Percentiles rank a stretch among this genome's conserved stretches.
Conservation (phyloP, 2,888 invertebrate species). For the Pycnomerus fuliginosus region DNA sequence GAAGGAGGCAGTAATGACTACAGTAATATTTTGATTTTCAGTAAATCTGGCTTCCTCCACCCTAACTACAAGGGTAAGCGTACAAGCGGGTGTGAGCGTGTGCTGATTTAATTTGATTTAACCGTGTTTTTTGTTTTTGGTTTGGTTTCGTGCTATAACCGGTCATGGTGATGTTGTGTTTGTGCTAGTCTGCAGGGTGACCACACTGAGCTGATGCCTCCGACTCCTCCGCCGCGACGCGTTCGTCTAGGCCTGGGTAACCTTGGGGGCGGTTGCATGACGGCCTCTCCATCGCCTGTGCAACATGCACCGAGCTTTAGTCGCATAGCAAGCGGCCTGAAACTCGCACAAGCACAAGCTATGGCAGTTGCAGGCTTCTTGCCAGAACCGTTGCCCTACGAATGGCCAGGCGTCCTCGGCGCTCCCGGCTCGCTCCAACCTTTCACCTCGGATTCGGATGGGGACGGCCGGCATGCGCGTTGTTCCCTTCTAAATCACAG, state of each 20-base stretch:
- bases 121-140: slow-evolving; percentile 28
- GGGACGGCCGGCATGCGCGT: slow-evolving; percentile 50
- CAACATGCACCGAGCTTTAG: slow-evolving; percentile 53
- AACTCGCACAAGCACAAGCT: slow-evolving; percentile 69
- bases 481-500: slow-evolving; percentile 57
- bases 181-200: slow-evolving; percentile 60
- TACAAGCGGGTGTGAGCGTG: slow-evolving; percentile 46
- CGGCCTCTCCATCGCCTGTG: slow-evolving; percentile 44
- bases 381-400: slow-evolving; percentile 51
- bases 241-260: slow-evolving; percentile 45
- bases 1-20: slow-evolving; percentile 19
- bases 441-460: slow-evolving; percentile 45
- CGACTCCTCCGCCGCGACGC: slow-evolving; percentile 60
- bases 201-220: slow-evolving; percentile 64
- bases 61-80: slow-evolving; percentile 63
- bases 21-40: slow-evolving; percentile 48
- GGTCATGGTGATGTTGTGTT: slow-evolving; percentile 46
- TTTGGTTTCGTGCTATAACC: slow-evolving; percentile 40
- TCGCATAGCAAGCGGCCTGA: slow-evolving; percentile 68
- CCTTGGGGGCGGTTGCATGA: slow-evolving; percentile 46
- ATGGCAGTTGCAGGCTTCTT: slow-evolving; percentile 71
- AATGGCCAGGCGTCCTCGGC: slow-evolving; percentile 29
- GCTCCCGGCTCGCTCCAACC: slow-evolving; percentile 27
- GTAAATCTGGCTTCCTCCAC: slow-evolving; percentile 59
- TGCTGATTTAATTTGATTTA: slow-evolving; percentile 42